A percentile compares a stretch with the other conserved stretches of the same genome.
Evolutionary conservation across 1,140 invertebrate genomes (phyloP).

Genomic region (Aphelenchoides fujianensis): DNA sequence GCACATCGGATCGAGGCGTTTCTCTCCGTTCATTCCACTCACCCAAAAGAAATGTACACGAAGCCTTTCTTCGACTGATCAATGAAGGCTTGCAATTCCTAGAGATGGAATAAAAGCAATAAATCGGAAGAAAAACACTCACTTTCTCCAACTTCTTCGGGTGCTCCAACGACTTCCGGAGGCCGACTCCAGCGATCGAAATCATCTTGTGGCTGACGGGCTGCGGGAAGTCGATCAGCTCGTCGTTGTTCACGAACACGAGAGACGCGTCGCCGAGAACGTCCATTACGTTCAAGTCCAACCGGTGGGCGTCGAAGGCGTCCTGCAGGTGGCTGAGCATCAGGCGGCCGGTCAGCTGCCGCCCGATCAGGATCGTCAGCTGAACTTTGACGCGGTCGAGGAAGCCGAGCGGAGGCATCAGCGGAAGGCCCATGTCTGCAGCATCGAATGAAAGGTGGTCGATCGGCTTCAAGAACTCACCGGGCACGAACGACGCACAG

Average conservation of each 20-base stretch:
- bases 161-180: neutral
- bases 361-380: neutral
- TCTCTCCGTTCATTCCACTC: too few relatives aligned
- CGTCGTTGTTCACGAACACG: conserved; percentile 9
- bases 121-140: neutral
- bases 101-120: neutral
- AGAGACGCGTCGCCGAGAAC: neutral
- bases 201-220: conserved; percentile 7
- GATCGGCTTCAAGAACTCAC: too few relatives aligned
- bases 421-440: neutral
- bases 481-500: neutral
- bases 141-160: conserved; percentile 3
- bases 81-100: neutral
- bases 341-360: neutral
- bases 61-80: conserved; percentile 2
- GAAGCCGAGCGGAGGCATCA: neutral
- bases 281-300: neutral
- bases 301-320: neutral
- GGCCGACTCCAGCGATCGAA: conserved; percentile 6
- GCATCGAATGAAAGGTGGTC: too few relatives aligned
- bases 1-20: too few relatives aligned
- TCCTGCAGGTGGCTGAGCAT: neutral
- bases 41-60: conserved; percentile 9
- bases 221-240: neutral
- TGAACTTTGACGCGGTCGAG: neutral